A percentile compares a stretch with the other conserved stretches of the same genome.
phyloP scores from a whole-genome alignment of 2,888 invertebrate species.

The Dioctria rufipes region DNA sequence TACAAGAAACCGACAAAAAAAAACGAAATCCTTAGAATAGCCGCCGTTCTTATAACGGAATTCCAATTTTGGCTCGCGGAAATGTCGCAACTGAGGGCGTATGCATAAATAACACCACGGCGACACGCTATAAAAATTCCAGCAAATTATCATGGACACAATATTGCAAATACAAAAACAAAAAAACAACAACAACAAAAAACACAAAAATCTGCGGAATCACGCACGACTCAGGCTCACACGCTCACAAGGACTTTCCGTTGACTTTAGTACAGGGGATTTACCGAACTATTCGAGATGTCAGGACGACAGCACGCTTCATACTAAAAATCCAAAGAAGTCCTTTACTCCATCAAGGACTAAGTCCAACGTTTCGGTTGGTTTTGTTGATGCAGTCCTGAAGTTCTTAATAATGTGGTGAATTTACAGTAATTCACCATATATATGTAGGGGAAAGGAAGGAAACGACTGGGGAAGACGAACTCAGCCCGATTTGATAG shows the following conservation, averaged over 20 bases:
- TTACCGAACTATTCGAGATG: conserved; percentile 19
- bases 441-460: not conserved
- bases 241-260: not conserved
- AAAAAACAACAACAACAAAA: too few species aligned
- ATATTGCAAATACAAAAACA: too few species aligned
- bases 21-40: not conserved
- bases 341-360: conserved; percentile 35
- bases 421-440: conserved; percentile 21
- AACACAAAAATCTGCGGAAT: conserved; percentile 23
- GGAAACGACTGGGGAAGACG: too few species aligned
- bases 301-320: conserved; percentile 48
- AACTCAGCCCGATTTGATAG: not conserved
- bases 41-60: not conserved
- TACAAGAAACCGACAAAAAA: not conserved
- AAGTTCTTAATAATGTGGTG: conserved; percentile 40
- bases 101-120: conserved; percentile 37
- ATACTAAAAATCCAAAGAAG: conserved; percentile 34
- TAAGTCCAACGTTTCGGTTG: conserved; percentile 22
- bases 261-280: not conserved
- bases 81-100: conserved; percentile 13
- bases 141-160: conserved; percentile 41
- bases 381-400: conserved; percentile 26
- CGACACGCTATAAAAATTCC: conserved; percentile 48
- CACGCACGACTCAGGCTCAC: conserved; percentile 27
- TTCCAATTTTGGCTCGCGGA: conserved; percentile 7